Conservation (phyloP, 2,888 invertebrate species). For the Chirona hameri region DNA sequence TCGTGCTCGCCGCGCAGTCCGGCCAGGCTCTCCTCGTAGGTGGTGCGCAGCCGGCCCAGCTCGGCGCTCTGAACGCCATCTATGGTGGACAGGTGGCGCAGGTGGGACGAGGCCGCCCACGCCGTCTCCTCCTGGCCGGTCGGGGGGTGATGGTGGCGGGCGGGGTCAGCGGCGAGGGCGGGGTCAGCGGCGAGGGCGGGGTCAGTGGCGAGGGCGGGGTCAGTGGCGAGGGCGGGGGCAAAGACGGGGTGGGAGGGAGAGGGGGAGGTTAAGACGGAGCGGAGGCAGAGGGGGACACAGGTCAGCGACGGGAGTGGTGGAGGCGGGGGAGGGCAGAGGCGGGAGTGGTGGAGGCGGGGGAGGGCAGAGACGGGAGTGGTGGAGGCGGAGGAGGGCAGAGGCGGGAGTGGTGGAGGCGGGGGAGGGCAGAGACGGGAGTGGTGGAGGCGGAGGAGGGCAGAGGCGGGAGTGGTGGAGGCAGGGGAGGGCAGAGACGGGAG, state of each 20-base stretch:
- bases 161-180: not conserved
- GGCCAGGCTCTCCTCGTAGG: conserved; percentile 13
- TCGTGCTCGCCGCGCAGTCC: conserved; percentile 3
- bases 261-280: not conserved
- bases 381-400: too few relatives aligned
- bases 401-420: too few relatives aligned
- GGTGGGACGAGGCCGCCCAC: not conserved
- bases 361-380: too few relatives aligned
- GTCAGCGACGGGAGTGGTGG: too few relatives aligned
- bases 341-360: too few relatives aligned
- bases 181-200: not conserved
- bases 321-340: too few relatives aligned
- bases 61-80: conserved; percentile 11
- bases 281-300: too few relatives aligned
- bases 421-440: too few relatives aligned
- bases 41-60: not conserved
- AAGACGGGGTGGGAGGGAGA: not conserved
- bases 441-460: too few relatives aligned
- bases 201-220: not conserved
- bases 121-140: not conserved
- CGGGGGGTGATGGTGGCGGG: not conserved
- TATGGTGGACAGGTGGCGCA: not conserved
- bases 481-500: too few relatives aligned
- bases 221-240: not conserved
- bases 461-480: too few relatives aligned